Base-by-base conservation (phyloP, 2,888 invertebrate species). In the Pterostichus niger region DNA sequence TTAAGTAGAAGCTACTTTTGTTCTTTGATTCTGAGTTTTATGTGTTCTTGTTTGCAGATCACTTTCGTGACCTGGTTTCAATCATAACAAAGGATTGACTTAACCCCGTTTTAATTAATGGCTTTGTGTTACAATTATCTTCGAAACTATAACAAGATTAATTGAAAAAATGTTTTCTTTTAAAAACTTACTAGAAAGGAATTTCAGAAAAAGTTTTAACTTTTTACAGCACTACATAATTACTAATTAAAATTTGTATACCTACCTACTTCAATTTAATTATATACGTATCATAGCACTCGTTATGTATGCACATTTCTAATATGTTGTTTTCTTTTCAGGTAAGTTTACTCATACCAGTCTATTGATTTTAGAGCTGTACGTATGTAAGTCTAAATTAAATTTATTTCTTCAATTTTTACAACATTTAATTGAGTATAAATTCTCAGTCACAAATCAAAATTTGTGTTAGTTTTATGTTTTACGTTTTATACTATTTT, bases 1-100 rank as follows among this genome's bases (percentile, higher is more conserved):
- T 76, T 76, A 76, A 76, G 54, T 33, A 76, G 56, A 13, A 35
- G 35, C 54, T 54, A 76, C 76, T 56, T 76, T 76, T 76, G 76
- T 76, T 76, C 76, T 76, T 54, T 54, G 40, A 35, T 75, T 52
- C 76, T 56, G 35, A 33, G 35, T 76, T 71, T 44, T 56, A 13
- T 35, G 10, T 15, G 15, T 56, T 76, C 54, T 9, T 40, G 56
- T 56, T 76, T 33, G 76, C 56, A 15, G 76, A 35, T 56, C 76
- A 15, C 35, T 24, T 33, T 52, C 31, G 11, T 76, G 56, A 44
- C 46, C 44, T 46, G 44, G 24, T 10, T 71, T 71, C 44, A 71
- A 71, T 71, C 68, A 71, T 15, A 71, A 71, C 68, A 71, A 71
- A 44, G 46, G 68, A 10, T 17, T 44, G 68, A 46, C 68, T 64